Conservation (phyloP, 2,113 vertebrate species). For the Rallus limicola region DNA sequence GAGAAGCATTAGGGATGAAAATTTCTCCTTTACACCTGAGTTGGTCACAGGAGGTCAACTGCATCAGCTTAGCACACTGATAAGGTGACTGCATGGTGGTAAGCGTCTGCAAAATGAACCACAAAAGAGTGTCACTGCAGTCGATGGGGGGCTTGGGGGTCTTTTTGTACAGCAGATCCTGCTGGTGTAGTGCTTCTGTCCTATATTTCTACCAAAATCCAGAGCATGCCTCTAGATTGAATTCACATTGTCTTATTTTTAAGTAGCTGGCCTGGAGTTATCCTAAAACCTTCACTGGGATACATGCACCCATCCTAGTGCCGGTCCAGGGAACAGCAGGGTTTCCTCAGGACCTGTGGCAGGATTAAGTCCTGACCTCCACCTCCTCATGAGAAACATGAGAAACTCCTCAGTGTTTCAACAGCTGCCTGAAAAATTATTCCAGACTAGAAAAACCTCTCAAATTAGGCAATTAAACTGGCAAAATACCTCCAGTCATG, state of each 20-base stretch:
- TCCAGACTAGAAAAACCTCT: background rate
- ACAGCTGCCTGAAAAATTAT: background rate
- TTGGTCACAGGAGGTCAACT: background rate
- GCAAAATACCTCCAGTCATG: background rate
- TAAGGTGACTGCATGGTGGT: background rate
- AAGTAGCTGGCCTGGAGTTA: background rate
- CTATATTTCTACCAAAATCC: background rate
- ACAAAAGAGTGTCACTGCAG: background rate
- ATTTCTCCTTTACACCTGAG: background rate
- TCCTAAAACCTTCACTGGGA: background rate
- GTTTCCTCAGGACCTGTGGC: background rate
- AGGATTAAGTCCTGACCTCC: background rate
- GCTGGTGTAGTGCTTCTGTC: background rate
- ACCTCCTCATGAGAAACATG: background rate
- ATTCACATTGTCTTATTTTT: background rate
- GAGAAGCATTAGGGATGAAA: background rate
- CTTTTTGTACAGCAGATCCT: background rate
- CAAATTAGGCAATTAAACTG: background rate
- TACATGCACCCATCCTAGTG: accelerated
- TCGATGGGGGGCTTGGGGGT: background rate
- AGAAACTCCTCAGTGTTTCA: background rate
- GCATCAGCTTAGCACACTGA: background rate
- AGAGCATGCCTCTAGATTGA: background rate
- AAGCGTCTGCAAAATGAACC: background rate
- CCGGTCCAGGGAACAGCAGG: background rate